Evolutionary conservation across 2,797 vertebrate species (phyloP), one percentile per base, ranked within the genome.

Genomic region (Adrianichthys oophorus): DNA sequence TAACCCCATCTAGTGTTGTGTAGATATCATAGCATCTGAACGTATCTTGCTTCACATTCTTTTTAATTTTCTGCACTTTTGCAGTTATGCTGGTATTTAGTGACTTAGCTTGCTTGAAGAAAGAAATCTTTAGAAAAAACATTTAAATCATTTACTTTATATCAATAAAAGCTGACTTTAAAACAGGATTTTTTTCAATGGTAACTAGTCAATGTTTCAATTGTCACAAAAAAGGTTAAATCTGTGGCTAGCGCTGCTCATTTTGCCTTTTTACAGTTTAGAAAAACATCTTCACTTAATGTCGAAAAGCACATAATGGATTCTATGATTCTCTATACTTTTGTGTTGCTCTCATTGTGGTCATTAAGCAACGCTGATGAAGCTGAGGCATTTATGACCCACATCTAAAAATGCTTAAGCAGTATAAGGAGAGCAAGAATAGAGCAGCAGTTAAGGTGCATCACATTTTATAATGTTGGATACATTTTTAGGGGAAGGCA

Each of bases 401-500:
- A 63, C 71, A 68, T 71, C 63, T 70, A 45, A 63, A 59, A 48
- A 17, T 29, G 61, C 64, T 79, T 66, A 69, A 70, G 52, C 71
- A 59, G 72, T 19, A 19, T 19, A 19, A 19, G 70, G 71, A 74
- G 72, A 74, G 37, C 52, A 7, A 37, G 44, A 41, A 64, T 43
- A 48, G 66, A 75, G 79, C 76, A 83, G 88, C 84, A 86, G 83
- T 87, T 79, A 80, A 18, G 53, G 68, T 62, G 63, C 84, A 86
- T 83, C 86, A 80, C 75, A 83, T 61, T 64, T 52, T 50, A 56
- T 62, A 61, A 64, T 67, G 68, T 56, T 78, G 65, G 75, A 72
- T 79, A 72, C 60, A 78, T 74, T 74, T 63, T 53, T 74, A 26
- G 57, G 5, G 0, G 2, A 52, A 55, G 1, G 1, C 19, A 19